Conservation (phyloP, 1,140 invertebrate genomes). For the Dryas iulia region DNA sequence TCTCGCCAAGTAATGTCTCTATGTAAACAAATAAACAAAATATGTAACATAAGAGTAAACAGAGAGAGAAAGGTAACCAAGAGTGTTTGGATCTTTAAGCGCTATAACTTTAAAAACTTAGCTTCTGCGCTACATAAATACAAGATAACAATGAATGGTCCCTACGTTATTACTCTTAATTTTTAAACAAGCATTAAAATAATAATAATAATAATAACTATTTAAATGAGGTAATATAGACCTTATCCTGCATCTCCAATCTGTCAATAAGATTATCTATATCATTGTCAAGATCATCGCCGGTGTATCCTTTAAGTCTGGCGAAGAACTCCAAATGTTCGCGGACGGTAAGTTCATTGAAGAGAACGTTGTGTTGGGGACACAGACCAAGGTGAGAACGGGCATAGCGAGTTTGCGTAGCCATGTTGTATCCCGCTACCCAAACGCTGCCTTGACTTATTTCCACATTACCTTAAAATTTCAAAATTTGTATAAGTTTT, state of each 20-base stretch:
- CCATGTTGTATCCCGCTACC: conserved; percentile 87
- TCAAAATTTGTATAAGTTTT: not conserved
- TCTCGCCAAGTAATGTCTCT: conserved; percentile 78
- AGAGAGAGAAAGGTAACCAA: too few species aligned
- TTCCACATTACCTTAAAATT: conserved; percentile 68
- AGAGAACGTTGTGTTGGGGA: conserved; percentile 97
- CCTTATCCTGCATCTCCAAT: conserved; percentile 67
- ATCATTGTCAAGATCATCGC: conserved; percentile 74
- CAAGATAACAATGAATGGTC: too few species aligned
- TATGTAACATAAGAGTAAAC: too few species aligned
- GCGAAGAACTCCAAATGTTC: conserved; percentile 95
- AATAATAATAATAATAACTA: not conserved
- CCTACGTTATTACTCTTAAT: too few species aligned
- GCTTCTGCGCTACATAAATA: too few species aligned
- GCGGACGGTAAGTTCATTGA: conserved; percentile 92
- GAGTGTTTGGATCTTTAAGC: too few species aligned
- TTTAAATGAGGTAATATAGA: conserved; percentile 15
- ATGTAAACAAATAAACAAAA: not conserved
- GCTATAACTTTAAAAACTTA: too few species aligned
- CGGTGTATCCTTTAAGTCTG: conserved; percentile 86
- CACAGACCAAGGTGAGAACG: conserved; percentile 90
- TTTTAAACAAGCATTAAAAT: too few species aligned
- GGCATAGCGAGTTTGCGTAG: conserved; percentile 78
- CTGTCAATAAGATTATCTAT: conserved; percentile 69
- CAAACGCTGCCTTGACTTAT: conserved; percentile 84